These are phyloP conservation scores for Drosophila micromelanica DNA, from an alignment of 1,140 invertebrate species.

Conservation along the genomic window DNA sequence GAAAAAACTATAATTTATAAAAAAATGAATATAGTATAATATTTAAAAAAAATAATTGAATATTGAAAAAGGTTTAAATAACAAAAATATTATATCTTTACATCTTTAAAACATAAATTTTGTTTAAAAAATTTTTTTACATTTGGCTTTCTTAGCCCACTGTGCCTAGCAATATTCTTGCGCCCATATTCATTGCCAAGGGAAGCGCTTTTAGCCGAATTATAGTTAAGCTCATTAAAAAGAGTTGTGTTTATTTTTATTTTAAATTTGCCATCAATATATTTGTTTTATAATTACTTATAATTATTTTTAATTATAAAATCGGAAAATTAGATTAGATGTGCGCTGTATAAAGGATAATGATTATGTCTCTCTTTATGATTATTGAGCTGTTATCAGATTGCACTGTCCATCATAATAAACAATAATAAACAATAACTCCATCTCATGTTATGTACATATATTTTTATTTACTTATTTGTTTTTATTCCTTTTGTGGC, in stretches of 20 bases:
- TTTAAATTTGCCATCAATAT: no score
- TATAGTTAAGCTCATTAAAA: background rate
- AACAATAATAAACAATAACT: no score
- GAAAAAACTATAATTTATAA: background rate
- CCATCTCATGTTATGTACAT: background rate
- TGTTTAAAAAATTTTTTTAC: background rate
- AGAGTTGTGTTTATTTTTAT: no score
- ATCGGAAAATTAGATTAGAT: no score
- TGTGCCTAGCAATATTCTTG: conserved; percentile 12
- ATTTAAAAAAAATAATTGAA: no score
- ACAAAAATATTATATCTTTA: no score
- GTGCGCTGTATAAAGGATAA: background rate
- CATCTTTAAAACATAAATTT: background rate
- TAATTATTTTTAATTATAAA: no score
- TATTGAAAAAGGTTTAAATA: background rate
- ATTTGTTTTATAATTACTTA: no score
- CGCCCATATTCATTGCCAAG: conserved; percentile 21
- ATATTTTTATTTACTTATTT: background rate
- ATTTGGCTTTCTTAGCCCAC: no score
- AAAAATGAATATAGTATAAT: background rate
- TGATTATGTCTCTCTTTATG: background rate
- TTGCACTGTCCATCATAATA: no score
- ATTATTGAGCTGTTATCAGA: no score
- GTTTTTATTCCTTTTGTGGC: background rate
- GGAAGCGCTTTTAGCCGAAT: conserved; percentile 24